Percentiles rank a stretch among this genome's conserved stretches.
Conservation (phyloP, 2,113 vertebrate genomes). For the Oreochromis tanganicae region DNA sequence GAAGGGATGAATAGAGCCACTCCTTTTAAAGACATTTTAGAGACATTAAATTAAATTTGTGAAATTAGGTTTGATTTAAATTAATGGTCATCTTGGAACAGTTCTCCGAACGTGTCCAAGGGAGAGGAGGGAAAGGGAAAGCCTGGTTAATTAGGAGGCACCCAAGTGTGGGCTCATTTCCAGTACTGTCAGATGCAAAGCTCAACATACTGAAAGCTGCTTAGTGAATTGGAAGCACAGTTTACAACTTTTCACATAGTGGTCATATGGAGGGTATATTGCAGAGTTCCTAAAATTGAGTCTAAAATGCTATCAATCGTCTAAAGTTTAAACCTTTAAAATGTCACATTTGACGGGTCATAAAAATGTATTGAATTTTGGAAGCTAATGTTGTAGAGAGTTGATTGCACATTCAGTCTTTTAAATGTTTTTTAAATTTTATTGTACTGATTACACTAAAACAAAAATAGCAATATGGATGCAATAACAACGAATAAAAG, state of each 20-base stretch:
- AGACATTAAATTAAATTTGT: neutral
- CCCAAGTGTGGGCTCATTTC: conserved; percentile 11
- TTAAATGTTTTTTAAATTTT: neutral
- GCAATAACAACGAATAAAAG: neutral
- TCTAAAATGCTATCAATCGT: neutral
- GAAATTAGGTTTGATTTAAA: neutral
- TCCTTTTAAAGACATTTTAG: neutral
- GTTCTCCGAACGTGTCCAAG: neutral
- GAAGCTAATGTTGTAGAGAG: neutral
- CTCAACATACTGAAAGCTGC: neutral
- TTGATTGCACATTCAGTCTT: neutral
- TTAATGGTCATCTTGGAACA: neutral
- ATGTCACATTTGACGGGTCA: neutral
- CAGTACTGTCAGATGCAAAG: neutral
- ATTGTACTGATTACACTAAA: neutral
- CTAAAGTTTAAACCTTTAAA: neutral
- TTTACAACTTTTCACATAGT: neutral
- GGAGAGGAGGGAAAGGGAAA: neutral
- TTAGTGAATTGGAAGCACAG: neutral
- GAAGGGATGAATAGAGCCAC: neutral
- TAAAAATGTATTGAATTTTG: neutral
- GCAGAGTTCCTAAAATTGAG: neutral
- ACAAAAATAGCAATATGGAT: neutral
- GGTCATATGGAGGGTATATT: neutral
- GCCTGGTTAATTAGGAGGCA: conserved; percentile 7